Evolutionary conservation across 2,888 invertebrate genomes (phyloP).

Genomic region (Aphodius sticticus): DNA sequence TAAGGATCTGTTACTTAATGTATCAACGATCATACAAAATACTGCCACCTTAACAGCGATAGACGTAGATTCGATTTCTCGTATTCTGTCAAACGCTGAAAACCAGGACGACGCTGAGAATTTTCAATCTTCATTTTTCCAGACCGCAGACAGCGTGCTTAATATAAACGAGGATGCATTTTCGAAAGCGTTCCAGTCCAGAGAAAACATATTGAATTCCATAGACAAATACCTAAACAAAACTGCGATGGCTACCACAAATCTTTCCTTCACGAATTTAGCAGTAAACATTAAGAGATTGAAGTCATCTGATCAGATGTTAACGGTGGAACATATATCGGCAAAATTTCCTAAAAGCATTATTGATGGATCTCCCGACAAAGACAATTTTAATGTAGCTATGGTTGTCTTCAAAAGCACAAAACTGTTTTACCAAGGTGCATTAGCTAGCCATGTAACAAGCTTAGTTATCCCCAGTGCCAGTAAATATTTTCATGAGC

Average conservation of each 20-base stretch:
- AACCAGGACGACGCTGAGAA: background rate
- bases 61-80: slow-evolving; percentile 29
- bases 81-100: slow-evolving; percentile 19
- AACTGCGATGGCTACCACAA: background rate
- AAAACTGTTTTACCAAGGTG: slow-evolving; percentile 6
- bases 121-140: slow-evolving; percentile 22
- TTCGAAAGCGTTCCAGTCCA: slow-evolving; percentile 25
- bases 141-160: slow-evolving; percentile 24
- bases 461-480: background rate
- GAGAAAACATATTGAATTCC: slow-evolving; percentile 33
- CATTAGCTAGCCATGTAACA: slow-evolving; percentile 4
- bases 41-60: slow-evolving; percentile 6
- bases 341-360: background rate
- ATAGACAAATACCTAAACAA: slow-evolving; percentile 27
- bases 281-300: background rate
- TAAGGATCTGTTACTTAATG: background rate
- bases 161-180: slow-evolving; percentile 18
- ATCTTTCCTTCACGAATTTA: background rate
- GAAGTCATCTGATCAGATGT: background rate
- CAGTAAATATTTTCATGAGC: background rate
- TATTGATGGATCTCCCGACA: background rate
- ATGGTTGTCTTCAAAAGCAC: background rate
- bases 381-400: background rate
- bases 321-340: background rate
- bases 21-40: background rate